A percentile compares a stretch with the other conserved stretches of the same genome.
phyloP scores from a whole-genome alignment of 1,140 invertebrate species.

The Idris sp. region DNA sequence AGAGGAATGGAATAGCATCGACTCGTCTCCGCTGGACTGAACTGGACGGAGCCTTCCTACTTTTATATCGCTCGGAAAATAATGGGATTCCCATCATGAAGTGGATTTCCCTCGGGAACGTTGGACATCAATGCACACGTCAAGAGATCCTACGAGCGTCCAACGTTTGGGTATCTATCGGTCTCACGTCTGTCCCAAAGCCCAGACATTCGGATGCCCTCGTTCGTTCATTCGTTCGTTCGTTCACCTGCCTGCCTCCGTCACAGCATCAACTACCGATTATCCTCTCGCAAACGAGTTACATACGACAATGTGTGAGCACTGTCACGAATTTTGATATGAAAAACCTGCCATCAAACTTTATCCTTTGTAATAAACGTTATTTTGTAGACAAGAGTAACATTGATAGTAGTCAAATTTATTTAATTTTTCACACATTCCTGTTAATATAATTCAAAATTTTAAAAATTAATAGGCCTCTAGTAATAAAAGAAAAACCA shows the following conservation, averaged over 20 bases:
- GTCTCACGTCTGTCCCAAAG: conserved; percentile 66
- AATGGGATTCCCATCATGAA: conserved; percentile 80
- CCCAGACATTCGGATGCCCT: conserved; percentile 44
- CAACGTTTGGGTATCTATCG: conserved; percentile 68
- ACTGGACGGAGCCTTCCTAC: conserved; percentile 74
- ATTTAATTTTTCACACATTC: too few relatives aligned
- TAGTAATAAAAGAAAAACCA: too few relatives aligned
- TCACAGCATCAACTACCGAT: conserved; percentile 59
- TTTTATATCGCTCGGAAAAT: conserved; percentile 78
- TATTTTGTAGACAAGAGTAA: too few relatives aligned
- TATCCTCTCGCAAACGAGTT: conserved; percentile 53
- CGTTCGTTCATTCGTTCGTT: conserved; percentile 51
- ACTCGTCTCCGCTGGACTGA: conserved; percentile 56
- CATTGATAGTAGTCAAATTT: too few relatives aligned
- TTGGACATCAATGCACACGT: conserved; percentile 78
- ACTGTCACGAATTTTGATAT: conserved; percentile 25
- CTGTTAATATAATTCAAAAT: too few relatives aligned
- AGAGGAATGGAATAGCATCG: conserved; percentile 60
- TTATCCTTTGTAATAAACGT: too few relatives aligned
- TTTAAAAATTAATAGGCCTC: too few relatives aligned
- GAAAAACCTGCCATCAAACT: too few relatives aligned
- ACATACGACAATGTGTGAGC: conserved; percentile 28
- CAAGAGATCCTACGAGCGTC: conserved; percentile 75
- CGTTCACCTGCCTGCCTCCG: conserved; percentile 53
- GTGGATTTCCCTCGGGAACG: conserved; percentile 78